Base-by-base conservation (phyloP, 2,888 invertebrate genomes). In the Amaurobius ferox region DNA sequence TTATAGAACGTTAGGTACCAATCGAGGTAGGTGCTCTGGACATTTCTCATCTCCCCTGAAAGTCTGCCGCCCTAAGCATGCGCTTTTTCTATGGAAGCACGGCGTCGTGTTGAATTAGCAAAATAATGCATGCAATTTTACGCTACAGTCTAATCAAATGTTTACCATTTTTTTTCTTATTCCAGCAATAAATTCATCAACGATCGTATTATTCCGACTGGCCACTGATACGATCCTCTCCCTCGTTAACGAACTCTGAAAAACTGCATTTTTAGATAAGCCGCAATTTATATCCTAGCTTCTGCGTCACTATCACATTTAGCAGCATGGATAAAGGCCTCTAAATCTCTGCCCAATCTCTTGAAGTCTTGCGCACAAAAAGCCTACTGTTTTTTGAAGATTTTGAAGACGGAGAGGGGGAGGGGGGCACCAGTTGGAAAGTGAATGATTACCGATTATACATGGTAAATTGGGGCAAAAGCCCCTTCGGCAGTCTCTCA, bases 341-440 rank as follows among this genome's bases (percentile, higher is more conserved):
- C 78, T 78, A 79, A 70, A 79, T 79, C 78, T 61, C 40, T 7
- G n/a, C 23, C 71, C 64, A 44, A 79, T 71, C 71, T 79, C n/a
- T 16, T 16, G 68, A 39, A 70, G 28, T 32, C 3, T 7, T 35
- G 6, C 64, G 16, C 16, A 66, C 55, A 55, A 61, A 66, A 32
- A 79, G 44, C n/a, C 23, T 30, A n/a, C 70, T 40, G 78, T 78
- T 44, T 44, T 44, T 23, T 30, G 2, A 23, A 1, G 30, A 30
- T 5, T 29, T n/a, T 29, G 2, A 6, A 2, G 1, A 29, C 0
- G 0, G 29, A 30, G 64, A 64, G 64, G 29, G 11, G 29, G 13
- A 64, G 13, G n/a, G n/a, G 26, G n/a, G 7, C 23, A 11, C 23
- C 35, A 32, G 7, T 26, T 9, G 39, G 16, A 40, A 23, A 28